phyloP scores from a whole-genome alignment of 2,888 invertebrate species.

The Osmoderma eremita region DNA sequence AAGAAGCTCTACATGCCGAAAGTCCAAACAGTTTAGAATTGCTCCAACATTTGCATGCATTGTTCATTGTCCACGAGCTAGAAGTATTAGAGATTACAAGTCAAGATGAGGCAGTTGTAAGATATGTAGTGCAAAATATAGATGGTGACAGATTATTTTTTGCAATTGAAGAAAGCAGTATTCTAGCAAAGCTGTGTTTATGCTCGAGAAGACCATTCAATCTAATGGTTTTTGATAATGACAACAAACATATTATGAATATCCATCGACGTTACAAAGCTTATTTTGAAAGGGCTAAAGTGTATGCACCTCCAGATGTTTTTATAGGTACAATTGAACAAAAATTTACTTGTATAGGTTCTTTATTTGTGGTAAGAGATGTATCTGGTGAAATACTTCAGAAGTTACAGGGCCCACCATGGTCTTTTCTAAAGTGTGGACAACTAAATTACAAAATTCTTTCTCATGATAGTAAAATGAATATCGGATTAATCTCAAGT shows the following conservation, averaged over 20 bases:
- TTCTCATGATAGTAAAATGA: constrained; percentile 5
- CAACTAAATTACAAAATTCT: constrained; percentile 5
- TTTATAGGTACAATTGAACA: constrained; percentile 20
- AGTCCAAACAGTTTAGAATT: neutral
- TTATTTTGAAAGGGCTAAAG: constrained; percentile 5
- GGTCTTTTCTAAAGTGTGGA: constrained; percentile 6
- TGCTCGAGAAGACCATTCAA: constrained; percentile 24
- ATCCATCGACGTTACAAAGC: constrained; percentile 3
- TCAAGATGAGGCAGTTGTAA: neutral
- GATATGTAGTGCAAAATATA: constrained; percentile 24
- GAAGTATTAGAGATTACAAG: neutral
- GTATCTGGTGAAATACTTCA: constrained; percentile 12
- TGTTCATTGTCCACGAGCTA: constrained; percentile 18
- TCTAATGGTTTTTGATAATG: constrained; percentile 18
- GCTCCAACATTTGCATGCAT: neutral
- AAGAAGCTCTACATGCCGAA: neutral
- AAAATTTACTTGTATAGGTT: constrained; percentile 19
- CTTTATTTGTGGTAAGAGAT: constrained; percentile 21
- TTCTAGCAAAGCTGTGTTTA: constrained; percentile 22
- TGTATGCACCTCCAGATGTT: constrained; percentile 14
- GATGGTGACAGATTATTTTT: constrained; percentile 27
- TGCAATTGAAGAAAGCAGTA: constrained; percentile 23
- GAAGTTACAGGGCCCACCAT: neutral
- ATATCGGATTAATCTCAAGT: constrained; percentile 16
- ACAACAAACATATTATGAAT: constrained; percentile 17